Evolutionary conservation across 2,113 vertebrate genomes (phyloP).

Genomic region (Todiramphus chloris): DNA sequence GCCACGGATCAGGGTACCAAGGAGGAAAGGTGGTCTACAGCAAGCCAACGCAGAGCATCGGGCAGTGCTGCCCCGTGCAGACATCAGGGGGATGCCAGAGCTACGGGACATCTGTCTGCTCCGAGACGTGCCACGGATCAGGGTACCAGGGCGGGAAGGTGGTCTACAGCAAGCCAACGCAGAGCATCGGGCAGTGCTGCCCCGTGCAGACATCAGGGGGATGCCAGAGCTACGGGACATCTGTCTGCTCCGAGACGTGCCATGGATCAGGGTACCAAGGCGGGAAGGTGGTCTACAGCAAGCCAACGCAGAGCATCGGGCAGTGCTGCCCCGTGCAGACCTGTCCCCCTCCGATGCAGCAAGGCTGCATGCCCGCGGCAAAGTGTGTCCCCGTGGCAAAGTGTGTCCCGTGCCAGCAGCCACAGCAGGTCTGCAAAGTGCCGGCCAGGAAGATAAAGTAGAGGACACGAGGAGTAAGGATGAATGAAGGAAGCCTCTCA

Average conservation of each 20-base stretch:
- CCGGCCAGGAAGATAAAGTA: slow-evolving; percentile 21
- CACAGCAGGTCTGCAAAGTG: slow-evolving; percentile 13
- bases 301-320: background rate
- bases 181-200: background rate
- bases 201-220: background rate
- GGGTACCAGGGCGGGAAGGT: background rate
- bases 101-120: background rate
- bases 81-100: background rate
- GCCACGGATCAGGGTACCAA: background rate
- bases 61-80: background rate
- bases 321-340: background rate
- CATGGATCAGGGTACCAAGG: background rate
- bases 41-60: accelerated
- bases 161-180: background rate
- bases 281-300: background rate
- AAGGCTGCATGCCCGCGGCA: background rate
- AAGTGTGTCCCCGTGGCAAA: background rate
- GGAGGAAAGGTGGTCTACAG: background rate
- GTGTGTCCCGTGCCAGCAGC: background rate
- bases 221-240: background rate
- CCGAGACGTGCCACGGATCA: background rate
- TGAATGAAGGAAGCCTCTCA: accelerated
- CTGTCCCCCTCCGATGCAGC: background rate
- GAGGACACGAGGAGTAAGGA: accelerated
- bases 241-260: background rate